A percentile compares a stretch with the other conserved stretches of the same genome.
Evolutionary conservation across 2,888 invertebrate genomes (phyloP).

Genomic region (Agrotis puta): DNA sequence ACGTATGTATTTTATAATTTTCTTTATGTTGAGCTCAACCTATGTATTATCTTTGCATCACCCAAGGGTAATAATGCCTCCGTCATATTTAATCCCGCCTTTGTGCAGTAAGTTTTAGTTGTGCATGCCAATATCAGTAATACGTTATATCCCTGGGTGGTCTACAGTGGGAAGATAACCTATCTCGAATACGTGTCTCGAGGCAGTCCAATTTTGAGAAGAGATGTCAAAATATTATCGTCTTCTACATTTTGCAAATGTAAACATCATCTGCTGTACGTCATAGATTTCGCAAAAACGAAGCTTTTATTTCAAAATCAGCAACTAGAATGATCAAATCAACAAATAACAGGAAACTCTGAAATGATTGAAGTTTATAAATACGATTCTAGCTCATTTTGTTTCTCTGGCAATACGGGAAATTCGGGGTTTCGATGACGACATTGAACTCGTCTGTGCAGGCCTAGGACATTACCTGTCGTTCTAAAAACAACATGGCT

Average conservation of each 20-base stretch:
- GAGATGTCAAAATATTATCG: neutral
- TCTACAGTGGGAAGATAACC: slow-evolving; percentile 13
- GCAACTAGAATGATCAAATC: neutral
- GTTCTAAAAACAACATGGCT: neutral
- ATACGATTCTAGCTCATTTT: slow-evolving; percentile 10
- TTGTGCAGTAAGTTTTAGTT: neutral
- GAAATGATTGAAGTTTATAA: slow-evolving; percentile 26
- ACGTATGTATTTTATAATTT: neutral
- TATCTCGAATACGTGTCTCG: slow-evolving; percentile 5
- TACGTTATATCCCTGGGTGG: slow-evolving; percentile 14
- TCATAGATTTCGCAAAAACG: neutral
- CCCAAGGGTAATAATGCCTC: neutral
- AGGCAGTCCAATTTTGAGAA: slow-evolving; percentile 1
- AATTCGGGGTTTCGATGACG: slow-evolving; percentile 13
- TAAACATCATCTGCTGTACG: neutral
- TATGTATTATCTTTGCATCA: neutral
- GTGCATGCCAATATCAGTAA: neutral
- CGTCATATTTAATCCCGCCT: neutral
- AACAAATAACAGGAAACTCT: slow-evolving; percentile 25
- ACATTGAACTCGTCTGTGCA: neutral
- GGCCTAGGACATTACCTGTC: neutral
- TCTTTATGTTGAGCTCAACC: neutral
- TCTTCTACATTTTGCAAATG: neutral
- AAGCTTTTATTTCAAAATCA: neutral
- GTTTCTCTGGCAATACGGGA: slow-evolving; percentile 6